Percentiles rank a stretch among this genome's conserved stretches.
Evolutionary conservation across 2,888 invertebrate species (phyloP).

Genomic region (Cyrtodaria siliqua): DNA sequence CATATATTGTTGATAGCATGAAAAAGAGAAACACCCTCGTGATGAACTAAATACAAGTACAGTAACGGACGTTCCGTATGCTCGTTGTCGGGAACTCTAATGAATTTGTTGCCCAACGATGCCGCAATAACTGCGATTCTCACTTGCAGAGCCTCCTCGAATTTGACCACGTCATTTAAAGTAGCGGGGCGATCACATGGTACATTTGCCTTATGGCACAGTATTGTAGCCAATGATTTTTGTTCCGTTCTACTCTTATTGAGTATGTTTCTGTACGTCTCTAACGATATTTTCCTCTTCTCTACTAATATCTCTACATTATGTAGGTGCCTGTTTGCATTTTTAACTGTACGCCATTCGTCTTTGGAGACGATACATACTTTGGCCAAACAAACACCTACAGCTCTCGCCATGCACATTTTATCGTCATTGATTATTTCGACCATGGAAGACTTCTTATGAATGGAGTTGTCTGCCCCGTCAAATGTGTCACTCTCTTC

Average conservation of each 20-base stretch:
- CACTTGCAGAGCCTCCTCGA: conserved; percentile 15
- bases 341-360: background rate
- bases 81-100: conserved; percentile 16
- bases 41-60: conserved; percentile 23
- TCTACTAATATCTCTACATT: background rate
- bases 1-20: conserved; percentile 21
- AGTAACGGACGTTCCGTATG: conserved; percentile 8
- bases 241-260: background rate
- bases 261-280: background rate
- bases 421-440: conserved; percentile 7
- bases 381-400: conserved; percentile 21
- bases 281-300: background rate
- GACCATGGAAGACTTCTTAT: conserved; percentile 12
- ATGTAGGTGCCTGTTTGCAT: background rate
- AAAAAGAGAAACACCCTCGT: conserved; percentile 20
- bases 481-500: background rate
- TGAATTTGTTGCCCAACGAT: conserved; percentile 25
- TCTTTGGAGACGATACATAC: conserved; percentile 1
- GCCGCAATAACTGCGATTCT: conserved; percentile 27
- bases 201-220: conserved; percentile 3
- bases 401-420: conserved; percentile 19
- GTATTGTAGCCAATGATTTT: background rate
- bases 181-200: conserved; percentile 8
- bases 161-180: conserved; percentile 4
- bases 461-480: conserved; percentile 7